phyloP scores from a whole-genome alignment of 2,888 invertebrate species.

The Brachynemurus nebulosus region DNA sequence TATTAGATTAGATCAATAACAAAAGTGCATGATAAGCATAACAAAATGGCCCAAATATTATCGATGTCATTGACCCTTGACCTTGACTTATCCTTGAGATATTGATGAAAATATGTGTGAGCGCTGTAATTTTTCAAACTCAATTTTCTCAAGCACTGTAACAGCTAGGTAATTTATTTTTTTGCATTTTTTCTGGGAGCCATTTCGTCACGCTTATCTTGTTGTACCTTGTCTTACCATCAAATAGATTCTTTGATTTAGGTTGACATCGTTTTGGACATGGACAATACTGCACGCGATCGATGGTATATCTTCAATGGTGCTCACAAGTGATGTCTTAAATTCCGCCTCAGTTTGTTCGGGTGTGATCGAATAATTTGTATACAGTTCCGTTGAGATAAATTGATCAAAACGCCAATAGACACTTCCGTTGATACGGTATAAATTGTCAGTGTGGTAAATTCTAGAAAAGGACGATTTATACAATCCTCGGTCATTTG shows the following conservation, averaged over 20 bases:
- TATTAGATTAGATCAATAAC: neutral
- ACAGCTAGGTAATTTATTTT: neutral
- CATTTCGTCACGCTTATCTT: no score
- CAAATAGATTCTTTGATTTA: constrained; percentile 37
- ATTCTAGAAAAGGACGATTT: constrained; percentile 33
- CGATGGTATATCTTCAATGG: constrained; percentile 42
- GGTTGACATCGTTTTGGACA: constrained; percentile 33
- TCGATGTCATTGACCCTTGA: neutral
- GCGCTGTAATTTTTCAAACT: no score
- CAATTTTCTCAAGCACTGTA: no score
- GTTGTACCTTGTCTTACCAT: constrained; percentile 33
- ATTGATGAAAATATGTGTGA: no score
- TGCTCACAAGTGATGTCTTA: constrained; percentile 39
- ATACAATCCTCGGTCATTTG: neutral
- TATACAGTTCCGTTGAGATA: constrained; percentile 38
- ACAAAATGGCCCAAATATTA: neutral
- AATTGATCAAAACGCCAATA: constrained; percentile 46
- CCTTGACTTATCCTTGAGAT: no score
- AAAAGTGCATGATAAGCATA: neutral
- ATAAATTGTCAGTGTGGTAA: constrained; percentile 34
- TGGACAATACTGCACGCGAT: constrained; percentile 41
- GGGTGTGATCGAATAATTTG: constrained; percentile 33
- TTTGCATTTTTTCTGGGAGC: no score
- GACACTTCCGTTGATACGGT: constrained; percentile 38
- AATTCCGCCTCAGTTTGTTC: constrained; percentile 34